Percentiles rank a stretch among this genome's conserved stretches.
These are phyloP conservation scores for Vanacampus margaritifer DNA, from an alignment of 2,113 vertebrate species.

Conservation along the genomic window DNA sequence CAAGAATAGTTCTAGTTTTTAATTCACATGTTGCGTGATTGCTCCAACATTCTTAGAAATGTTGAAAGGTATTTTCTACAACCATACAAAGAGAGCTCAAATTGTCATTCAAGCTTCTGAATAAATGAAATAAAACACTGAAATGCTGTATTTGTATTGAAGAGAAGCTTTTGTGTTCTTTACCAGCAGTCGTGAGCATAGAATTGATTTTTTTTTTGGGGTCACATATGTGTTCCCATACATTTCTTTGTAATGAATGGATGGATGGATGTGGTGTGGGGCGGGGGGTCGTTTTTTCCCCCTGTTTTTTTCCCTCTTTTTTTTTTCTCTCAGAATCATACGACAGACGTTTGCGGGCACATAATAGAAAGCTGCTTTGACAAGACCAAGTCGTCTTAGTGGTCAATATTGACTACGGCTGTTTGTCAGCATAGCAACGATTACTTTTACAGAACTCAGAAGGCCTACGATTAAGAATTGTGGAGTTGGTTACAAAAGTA, in stretches of 20 bases:
- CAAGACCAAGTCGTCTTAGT: neutral
- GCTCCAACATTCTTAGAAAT: neutral
- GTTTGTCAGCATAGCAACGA: neutral
- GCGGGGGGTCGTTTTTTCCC: no score
- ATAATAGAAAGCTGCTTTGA: neutral
- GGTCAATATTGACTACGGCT: neutral
- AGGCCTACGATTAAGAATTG: no score
- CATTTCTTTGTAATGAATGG: neutral
- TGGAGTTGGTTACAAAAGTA: no score
- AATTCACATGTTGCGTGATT: neutral
- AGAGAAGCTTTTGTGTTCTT: neutral
- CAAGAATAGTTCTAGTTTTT: neutral
- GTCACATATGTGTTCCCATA: neutral
- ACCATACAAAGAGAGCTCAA: neutral
- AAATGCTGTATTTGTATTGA: neutral
- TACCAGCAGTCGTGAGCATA: neutral
- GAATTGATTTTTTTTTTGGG: neutral
- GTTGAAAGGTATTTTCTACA: neutral
- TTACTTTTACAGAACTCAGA: no score
- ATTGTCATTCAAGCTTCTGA: neutral
- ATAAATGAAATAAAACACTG: neutral
- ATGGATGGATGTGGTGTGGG: no score
- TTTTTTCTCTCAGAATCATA: neutral
- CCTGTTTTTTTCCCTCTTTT: no score
- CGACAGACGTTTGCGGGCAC: neutral